Base-by-base conservation (phyloP, 2,888 invertebrate genomes). In the Teinopalpus imperialis region DNA sequence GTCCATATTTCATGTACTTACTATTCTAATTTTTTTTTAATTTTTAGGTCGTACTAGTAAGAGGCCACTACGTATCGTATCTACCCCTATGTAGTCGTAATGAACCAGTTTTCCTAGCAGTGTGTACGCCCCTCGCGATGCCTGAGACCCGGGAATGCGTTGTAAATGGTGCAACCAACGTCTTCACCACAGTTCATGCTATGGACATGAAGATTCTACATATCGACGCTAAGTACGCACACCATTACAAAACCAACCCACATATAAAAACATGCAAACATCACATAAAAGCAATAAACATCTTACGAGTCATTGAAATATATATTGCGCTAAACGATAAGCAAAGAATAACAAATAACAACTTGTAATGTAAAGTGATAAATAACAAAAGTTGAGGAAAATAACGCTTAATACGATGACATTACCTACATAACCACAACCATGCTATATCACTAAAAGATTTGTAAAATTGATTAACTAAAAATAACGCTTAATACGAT, bases 191-290 rank as follows among this genome's bases (percentile, higher is more conserved):
- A 47, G 95, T 98, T 61, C 98, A 98, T 78, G 94, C 96, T 53
- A 95, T 98, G 94, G 98, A 98, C 87, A 98, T 99, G 98, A 96
- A 97, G 87, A 97, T 97, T 86, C 93, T 97, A 62, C 97, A 98
- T 81, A 92, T 98, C 63, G 98, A 98, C 80, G 92, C 94, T 76
- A 98, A 97, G 98, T 98, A 92, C 94, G 95, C 92, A 30, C 8
- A 34, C 20, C 23, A 36, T 41, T 40, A 26, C 10, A 21, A 14
- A 16, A 23, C 6, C 2, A 36, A 43, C 16, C 16, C 4, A 16
- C 4, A 16, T 16, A 16, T 4, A 16, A 16, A 4, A 3, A 16
- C 4, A 16, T 16, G 2, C 16, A 3, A n/a, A 16, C 16, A 2
- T 16, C 16, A n/a, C n/a, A n/a, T n/a, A n/a, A n/a, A n/a, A n/a